Conservation (phyloP, 2,113 vertebrate species). For the Heptranchias perlo region DNA sequence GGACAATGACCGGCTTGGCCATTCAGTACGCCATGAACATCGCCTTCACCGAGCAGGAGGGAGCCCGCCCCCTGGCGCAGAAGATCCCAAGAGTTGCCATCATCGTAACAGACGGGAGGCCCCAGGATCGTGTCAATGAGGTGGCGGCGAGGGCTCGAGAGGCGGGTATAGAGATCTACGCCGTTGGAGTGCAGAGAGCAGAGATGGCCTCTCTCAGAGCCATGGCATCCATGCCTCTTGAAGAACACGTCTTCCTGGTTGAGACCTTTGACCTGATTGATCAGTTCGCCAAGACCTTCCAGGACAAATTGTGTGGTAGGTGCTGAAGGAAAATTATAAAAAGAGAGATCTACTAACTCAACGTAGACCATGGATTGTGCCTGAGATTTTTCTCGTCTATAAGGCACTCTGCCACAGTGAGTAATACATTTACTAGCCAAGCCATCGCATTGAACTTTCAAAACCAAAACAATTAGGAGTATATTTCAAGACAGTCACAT, state of each 20-base stretch:
- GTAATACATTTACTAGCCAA: neutral
- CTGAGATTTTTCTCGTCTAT: neutral
- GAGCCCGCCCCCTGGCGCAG: slow-evolving; percentile 63
- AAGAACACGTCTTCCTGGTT: slow-evolving; percentile 91
- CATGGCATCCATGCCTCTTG: slow-evolving; percentile 84
- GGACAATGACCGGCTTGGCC: slow-evolving; percentile 93
- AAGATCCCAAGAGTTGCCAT: slow-evolving; percentile 77
- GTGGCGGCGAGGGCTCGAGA: slow-evolving; percentile 79
- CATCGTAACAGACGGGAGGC: slow-evolving; percentile 86
- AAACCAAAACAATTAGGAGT: neutral
- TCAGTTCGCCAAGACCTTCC: slow-evolving; percentile 89
- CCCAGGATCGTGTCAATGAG: slow-evolving; percentile 88
- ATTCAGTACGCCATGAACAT: slow-evolving; percentile 86
- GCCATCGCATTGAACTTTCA: neutral
- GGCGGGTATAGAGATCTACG: slow-evolving; percentile 86
- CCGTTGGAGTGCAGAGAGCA: slow-evolving; percentile 84
- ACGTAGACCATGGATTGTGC: neutral
- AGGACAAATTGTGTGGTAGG: slow-evolving; percentile 87
- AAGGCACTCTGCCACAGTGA: neutral
- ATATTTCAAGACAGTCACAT: no score
- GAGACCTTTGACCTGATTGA: slow-evolving; percentile 90
- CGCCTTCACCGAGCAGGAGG: slow-evolving; percentile 75
- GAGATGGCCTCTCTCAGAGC: slow-evolving; percentile 85
- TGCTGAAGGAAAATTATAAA: neutral
- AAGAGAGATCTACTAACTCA: neutral